Conservation (phyloP, 2,113 vertebrate species). For the Dendrocopos noguchii region DNA sequence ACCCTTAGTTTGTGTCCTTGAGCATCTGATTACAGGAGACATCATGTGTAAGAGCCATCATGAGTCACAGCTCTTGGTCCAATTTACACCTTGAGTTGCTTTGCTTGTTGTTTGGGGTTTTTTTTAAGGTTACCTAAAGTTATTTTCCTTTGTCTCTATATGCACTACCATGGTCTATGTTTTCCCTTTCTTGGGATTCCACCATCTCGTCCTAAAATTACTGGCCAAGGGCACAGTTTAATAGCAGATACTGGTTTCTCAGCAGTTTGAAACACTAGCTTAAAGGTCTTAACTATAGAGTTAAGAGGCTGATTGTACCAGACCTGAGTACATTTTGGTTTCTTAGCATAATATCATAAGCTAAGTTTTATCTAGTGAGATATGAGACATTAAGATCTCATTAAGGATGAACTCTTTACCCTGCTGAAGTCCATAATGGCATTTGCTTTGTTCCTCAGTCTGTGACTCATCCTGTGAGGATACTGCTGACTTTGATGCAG, state of each 20-base stretch:
- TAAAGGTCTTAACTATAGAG: neutral
- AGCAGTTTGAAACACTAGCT: neutral
- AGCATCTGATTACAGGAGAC: neutral
- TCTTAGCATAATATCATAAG: neutral
- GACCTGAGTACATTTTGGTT: neutral
- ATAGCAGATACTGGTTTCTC: neutral
- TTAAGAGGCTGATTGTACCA: neutral
- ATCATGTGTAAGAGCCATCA: accelerated
- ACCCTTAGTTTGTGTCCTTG: neutral
- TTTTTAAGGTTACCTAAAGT: neutral
- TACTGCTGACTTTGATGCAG: neutral
- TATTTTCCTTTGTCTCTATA: neutral
- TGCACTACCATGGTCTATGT: neutral
- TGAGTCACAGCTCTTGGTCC: neutral
- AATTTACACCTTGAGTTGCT: neutral
- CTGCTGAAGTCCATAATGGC: neutral
- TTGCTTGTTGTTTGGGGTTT: neutral
- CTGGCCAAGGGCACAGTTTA: neutral
- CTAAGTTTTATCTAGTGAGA: constrained; percentile 3
- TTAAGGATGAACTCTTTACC: neutral
- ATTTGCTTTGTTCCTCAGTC: neutral
- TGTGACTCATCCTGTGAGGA: neutral
- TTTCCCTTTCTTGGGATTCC: neutral
- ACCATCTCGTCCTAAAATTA: neutral
- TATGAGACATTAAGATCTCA: neutral